These are phyloP conservation scores for Tricholauxania praeusta DNA, from an alignment of 2,888 invertebrate genomes.

Conservation along the genomic window DNA sequence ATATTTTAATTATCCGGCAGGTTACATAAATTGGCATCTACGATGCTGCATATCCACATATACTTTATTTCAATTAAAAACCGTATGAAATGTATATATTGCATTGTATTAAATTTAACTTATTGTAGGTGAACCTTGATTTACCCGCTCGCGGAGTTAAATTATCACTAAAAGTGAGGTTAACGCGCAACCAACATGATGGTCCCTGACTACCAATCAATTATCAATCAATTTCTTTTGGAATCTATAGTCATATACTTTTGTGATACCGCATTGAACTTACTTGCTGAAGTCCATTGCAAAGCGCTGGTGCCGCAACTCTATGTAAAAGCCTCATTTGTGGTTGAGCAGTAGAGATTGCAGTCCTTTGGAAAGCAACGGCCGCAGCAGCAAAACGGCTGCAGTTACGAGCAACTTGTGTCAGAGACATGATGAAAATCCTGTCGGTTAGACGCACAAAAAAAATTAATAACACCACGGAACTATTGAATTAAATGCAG, in stretches of 20 bases:
- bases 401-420: slow-evolving; percentile 64
- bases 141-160: no score
- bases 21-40: no score
- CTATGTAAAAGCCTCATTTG: slow-evolving; percentile 63
- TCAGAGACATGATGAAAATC: slow-evolving; percentile 59
- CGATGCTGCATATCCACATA: no score
- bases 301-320: slow-evolving; percentile 57
- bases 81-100: no score
- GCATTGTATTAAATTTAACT: no score
- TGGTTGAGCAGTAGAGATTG: slow-evolving; percentile 52
- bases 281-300: slow-evolving; percentile 54
- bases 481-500: slow-evolving; percentile 10
- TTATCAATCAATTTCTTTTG: background rate
- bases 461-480: background rate
- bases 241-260: background rate
- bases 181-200: slow-evolving; percentile 43
- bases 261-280: slow-evolving; percentile 39
- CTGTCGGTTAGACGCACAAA: slow-evolving; percentile 25
- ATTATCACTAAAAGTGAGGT: slow-evolving; percentile 53
- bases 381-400: slow-evolving; percentile 58
- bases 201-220: no score
- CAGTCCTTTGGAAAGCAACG: slow-evolving; percentile 51
- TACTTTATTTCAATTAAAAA: no score
- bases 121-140: no score
- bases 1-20: no score